A percentile compares a stretch with the other conserved stretches of the same genome.
Evolutionary conservation across 92 coral and sea anemone species (phyloP).

Genomic region (Parazoanthus darwini): DNA sequence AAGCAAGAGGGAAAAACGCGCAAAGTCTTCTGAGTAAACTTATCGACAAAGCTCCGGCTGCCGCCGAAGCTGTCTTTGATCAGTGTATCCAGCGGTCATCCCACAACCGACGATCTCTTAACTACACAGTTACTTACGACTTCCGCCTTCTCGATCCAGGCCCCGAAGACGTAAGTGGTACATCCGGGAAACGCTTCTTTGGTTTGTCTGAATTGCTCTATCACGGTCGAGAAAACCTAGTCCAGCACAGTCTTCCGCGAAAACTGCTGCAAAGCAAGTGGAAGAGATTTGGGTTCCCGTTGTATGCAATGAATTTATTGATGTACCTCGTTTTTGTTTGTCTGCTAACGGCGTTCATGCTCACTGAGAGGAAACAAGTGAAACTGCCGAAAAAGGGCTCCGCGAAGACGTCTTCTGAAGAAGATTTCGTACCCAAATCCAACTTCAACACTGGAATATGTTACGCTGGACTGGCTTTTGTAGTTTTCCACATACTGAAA

Average conservation of each 20-base stretch:
- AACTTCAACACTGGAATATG: conserved; percentile 35
- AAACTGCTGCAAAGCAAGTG: conserved; percentile 75
- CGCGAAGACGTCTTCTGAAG: background rate
- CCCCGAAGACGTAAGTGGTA: conserved; percentile 62
- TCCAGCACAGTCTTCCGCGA: conserved; percentile 66
- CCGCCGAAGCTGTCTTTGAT: conserved; percentile 78
- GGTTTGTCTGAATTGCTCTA: conserved; percentile 65
- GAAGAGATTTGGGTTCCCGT: conserved; percentile 69
- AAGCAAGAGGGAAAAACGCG: conserved; percentile 27
- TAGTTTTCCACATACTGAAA: conserved; percentile 58
- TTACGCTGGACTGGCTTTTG: conserved; percentile 48
- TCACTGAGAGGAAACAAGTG: conserved; percentile 54
- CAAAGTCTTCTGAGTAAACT: conserved; percentile 69
- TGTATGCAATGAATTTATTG: conserved; percentile 61
- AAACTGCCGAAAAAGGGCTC: conserved; percentile 17
- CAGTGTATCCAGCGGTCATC: conserved; percentile 75
- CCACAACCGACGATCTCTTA: conserved; percentile 58
- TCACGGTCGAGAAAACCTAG: conserved; percentile 64
- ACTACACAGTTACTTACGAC: conserved; percentile 62
- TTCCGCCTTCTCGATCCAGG: conserved; percentile 92
- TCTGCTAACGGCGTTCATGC: conserved; percentile 66
- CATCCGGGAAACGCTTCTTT: conserved; percentile 59
- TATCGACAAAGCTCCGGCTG: conserved; percentile 76
- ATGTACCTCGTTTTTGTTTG: conserved; percentile 54
- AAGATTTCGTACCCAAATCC: conserved; percentile 39